Percentiles rank a stretch among this genome's conserved stretches.
phyloP scores from a whole-genome alignment of 2,113 vertebrate species.

The Petromus typicus region DNA sequence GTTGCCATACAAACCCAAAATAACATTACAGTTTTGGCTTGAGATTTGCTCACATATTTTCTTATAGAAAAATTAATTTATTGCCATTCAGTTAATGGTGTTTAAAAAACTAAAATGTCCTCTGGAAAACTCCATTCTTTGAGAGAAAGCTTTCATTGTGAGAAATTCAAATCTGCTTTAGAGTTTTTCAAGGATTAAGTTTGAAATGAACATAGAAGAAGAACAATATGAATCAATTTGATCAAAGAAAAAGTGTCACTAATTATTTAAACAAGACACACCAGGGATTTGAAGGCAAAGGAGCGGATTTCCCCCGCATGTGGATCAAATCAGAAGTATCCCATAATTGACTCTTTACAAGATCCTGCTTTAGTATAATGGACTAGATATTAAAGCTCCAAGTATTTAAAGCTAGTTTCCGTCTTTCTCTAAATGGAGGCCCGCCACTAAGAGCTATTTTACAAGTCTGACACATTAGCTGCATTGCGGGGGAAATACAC shows the following conservation, averaged over 20 bases:
- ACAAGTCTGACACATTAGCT: slow-evolving; percentile 97
- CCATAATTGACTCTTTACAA: slow-evolving; percentile 99
- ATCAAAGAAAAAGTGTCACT: slow-evolving; percentile 94
- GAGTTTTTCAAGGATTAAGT: slow-evolving; percentile 88
- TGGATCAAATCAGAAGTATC: slow-evolving; percentile 98
- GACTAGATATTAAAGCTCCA: slow-evolving; percentile 99
- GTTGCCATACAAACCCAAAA: neutral
- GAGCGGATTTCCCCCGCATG: slow-evolving; percentile 94
- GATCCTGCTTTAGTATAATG: slow-evolving; percentile 96
- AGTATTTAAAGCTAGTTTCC: slow-evolving; percentile 96
- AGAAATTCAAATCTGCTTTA: slow-evolving; percentile 86
- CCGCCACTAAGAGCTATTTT: slow-evolving; percentile 93
- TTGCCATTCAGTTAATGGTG: slow-evolving; percentile 71
- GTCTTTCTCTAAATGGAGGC: slow-evolving; percentile 90
- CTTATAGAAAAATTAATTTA: slow-evolving; percentile 54
- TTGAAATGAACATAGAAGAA: slow-evolving; percentile 90
- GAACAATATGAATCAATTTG: slow-evolving; percentile 91
- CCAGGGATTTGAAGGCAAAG: slow-evolving; percentile 88
- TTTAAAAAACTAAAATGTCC: slow-evolving; percentile 81
- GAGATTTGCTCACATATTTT: slow-evolving; percentile 60
- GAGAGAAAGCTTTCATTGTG: slow-evolving; percentile 82
- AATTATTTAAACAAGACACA: slow-evolving; percentile 93
- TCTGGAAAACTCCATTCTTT: slow-evolving; percentile 83
- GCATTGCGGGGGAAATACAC: slow-evolving; percentile 89
- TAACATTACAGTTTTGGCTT: slow-evolving; percentile 45